These are phyloP conservation scores for Bolinopsis microptera DNA, from an alignment of 37 sponge, comb jelly and placozoan species.

Conservation along the genomic window DNA sequence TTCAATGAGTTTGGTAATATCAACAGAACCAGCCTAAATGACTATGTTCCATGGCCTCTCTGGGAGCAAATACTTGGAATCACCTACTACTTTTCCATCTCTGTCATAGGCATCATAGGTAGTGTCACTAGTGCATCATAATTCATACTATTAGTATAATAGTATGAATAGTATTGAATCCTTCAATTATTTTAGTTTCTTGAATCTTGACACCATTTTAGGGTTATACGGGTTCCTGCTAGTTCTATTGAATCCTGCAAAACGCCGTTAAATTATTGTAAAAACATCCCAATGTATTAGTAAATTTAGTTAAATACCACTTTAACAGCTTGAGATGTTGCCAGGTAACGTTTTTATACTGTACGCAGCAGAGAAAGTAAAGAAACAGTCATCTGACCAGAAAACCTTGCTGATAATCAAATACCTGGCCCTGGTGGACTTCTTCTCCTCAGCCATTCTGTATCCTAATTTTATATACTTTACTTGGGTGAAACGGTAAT, in stretches of 20 bases:
- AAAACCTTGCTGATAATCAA: conserved; percentile 31
- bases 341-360: conserved; percentile 23
- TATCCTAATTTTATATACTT: conserved; percentile 25
- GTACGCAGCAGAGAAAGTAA: not conserved
- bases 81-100: conserved; percentile 18
- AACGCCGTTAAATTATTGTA: no score
- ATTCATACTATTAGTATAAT: no score
- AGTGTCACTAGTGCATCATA: not conserved
- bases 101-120: not conserved
- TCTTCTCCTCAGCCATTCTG: conserved; percentile 16
- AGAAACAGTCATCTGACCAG: not conserved
- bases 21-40: not conserved
- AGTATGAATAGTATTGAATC: no score
- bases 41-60: not conserved
- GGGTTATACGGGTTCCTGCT: no score
- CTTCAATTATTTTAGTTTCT: no score
- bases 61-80: not conserved
- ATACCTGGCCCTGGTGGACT: not conserved
- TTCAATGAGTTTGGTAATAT: conserved; percentile 26
- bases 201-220: no score
- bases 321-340: no score
- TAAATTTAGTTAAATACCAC: no score
- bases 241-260: no score
- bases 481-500: not conserved
- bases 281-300: no score